Evolutionary conservation across 2,797 vertebrate species (phyloP).

Genomic region (Micromesistius poutassou): DNA sequence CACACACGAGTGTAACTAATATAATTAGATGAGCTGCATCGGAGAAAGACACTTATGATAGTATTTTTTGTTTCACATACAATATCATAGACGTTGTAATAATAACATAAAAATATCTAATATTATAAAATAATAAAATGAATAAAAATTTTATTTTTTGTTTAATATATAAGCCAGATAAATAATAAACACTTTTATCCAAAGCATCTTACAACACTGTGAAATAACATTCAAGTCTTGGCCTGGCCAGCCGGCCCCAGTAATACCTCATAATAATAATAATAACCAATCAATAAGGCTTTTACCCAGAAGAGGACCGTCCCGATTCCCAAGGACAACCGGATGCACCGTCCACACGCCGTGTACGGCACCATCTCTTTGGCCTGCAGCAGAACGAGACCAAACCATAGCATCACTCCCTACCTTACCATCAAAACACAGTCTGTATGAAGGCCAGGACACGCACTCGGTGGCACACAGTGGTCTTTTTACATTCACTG

Average conservation of each 20-base stretch:
- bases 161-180: no score
- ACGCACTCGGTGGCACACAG: background rate
- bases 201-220: background rate
- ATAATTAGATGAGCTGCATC: background rate
- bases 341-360: constrained; percentile 79
- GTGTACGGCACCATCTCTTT: constrained; percentile 86
- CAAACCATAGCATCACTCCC: background rate
- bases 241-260: background rate
- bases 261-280: background rate
- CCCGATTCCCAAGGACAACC: constrained; percentile 79
- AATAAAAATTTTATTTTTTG: background rate
- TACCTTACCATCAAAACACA: background rate
- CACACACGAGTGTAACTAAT: no score
- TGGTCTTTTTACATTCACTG: background rate
- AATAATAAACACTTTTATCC: no score
- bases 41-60: background rate
- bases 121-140: background rate
- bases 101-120: background rate
- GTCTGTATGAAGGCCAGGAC: background rate
- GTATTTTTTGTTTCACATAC: background rate
- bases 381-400: constrained; percentile 55
- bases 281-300: background rate
- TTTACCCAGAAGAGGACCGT: constrained; percentile 95
- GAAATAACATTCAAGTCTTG: background rate
- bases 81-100: background rate